Base-by-base conservation (phyloP, 2,113 vertebrate species). In the Pterocles orientalis region DNA sequence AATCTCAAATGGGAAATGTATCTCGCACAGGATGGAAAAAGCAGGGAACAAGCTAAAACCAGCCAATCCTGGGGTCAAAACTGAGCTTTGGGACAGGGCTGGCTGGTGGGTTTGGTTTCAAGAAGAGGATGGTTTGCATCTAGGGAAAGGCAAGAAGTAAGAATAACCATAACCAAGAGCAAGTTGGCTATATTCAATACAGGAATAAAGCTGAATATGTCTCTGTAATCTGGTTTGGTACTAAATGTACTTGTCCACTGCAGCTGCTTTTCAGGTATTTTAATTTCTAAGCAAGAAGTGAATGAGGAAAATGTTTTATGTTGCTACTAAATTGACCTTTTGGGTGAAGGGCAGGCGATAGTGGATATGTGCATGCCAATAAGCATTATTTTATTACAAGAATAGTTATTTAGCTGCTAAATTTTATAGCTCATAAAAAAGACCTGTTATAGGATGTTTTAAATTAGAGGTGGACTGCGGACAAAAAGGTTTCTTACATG, bases 181-280 rank as follows among this genome's bases (percentile, higher is more conserved):
- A 21, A 72, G 9, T 11, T 10, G 7, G 3, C 8, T 82, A 3
- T 20, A 26, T 26, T 34, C 4, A 72, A 31, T 17, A 13, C 1
- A 11, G 39, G 12, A 41, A 41, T 41, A 41, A 41, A 41, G 39
- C 39, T 1, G 1, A 60, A 18, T 15, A 10, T 6, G 18, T 2
- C 24, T 73, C 60, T 5, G 3, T 33, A 43, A 28, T 33, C 43
- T 7, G 3, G 10, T 56, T 84, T 70, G 17, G 2, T 34, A 51
- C 2, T 21, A 57, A 57, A 36, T 4, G 12, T n/a, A 61, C n/a
- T 4, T 25, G 48, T 18, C 28, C 1, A 0, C 12, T 62, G 9
- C 20, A 66, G 16, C 21, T 51, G 19, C 53, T 58, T 26, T 75
- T 9, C 18, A 53, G 45, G 6, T 50, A 33, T 28, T 41, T 9